Percentiles rank a stretch among this genome's conserved stretches.
phyloP scores from a whole-genome alignment of 2,797 vertebrate genomes.

The Chelmon rostratus region DNA sequence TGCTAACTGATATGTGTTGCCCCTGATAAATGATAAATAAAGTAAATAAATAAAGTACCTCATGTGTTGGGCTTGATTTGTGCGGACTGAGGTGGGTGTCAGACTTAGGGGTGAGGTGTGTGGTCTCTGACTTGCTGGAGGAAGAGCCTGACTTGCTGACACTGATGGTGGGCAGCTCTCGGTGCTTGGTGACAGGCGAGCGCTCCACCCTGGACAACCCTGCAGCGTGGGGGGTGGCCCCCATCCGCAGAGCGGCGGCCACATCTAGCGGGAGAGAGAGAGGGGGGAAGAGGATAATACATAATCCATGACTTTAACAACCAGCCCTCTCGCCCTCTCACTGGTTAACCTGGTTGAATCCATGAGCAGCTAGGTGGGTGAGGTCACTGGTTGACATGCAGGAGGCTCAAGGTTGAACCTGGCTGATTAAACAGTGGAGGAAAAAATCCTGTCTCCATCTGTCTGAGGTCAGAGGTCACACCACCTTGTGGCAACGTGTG shows the following conservation, averaged over 20 bases:
- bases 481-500: slow-evolving; percentile 63
- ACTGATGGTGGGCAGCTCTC: slow-evolving; percentile 83
- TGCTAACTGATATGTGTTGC: neutral
- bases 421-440: slow-evolving; percentile 78
- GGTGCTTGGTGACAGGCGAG: slow-evolving; percentile 81
- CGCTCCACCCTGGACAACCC: slow-evolving; percentile 80
- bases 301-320: slow-evolving; percentile 50
- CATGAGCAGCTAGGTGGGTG: slow-evolving; percentile 54
- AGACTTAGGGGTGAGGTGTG: slow-evolving; percentile 86
- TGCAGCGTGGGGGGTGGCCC: slow-evolving; percentile 79
- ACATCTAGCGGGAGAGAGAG: slow-evolving; percentile 77
- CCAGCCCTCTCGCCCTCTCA: slow-evolving; percentile 25
- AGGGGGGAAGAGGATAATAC: slow-evolving; percentile 37
- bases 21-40: neutral
- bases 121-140: slow-evolving; percentile 91
- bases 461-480: slow-evolving; percentile 73
- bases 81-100: slow-evolving; percentile 90
- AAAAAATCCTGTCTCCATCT: slow-evolving; percentile 81
- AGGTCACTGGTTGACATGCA: slow-evolving; percentile 72
- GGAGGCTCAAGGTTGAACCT: slow-evolving; percentile 76
- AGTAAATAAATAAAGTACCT: too few relatives aligned
- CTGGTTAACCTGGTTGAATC: slow-evolving; percentile 59
- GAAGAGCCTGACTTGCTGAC: slow-evolving; percentile 88
- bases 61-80: slow-evolving; percentile 94
- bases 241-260: slow-evolving; percentile 75